Evolutionary conservation across 1,140 invertebrate genomes (phyloP), one percentile per base, ranked within the genome.

Genomic region (Hirudo medicinalis): DNA sequence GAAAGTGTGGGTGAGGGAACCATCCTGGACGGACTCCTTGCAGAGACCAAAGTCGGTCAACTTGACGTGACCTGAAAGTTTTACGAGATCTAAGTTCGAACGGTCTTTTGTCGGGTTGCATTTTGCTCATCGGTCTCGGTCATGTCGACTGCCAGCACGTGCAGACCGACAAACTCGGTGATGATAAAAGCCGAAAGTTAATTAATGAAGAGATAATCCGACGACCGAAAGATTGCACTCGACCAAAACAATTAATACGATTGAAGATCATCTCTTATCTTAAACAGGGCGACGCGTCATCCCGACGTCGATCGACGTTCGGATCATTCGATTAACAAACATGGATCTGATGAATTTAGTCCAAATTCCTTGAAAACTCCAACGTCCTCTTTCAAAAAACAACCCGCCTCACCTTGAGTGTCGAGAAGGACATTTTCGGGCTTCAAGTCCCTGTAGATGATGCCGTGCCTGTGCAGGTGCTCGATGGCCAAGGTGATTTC

Each of bases 41-140:
- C 95, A 98, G 72, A 99, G 84, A 66, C 96, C 96, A 86, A 99
- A 99, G 85, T 99, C 96, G 70, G 96, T 99, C 63, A 99, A 85
- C 84, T 98, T 98, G 0, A 99, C 91, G 85, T 99, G 96, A 69
- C 95, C 94, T 85, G 71, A n/a, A 81, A 82, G 83, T 82, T 36
- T 36, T 36, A 6, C 32, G 6, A 36, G 32, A 36, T 91, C 89
- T n/a, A n/a, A 25, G 9, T 57, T 57, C 9, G 9, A 9, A n/a
- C 9, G 54, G 20, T 57, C 5, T n/a, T n/a, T n/a, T n/a, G n/a
- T n/a, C n/a, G n/a, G n/a, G n/a, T n/a, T n/a, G n/a, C n/a, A n/a
- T n/a, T n/a, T n/a, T n/a, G n/a, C n/a, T n/a, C n/a, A n/a, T n/a
- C n/a, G n/a, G n/a, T n/a, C n/a, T n/a, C n/a, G n/a, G n/a, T n/a